Evolutionary conservation across 2,113 vertebrate genomes (phyloP).

Genomic region (Acrocephalus kingi): DNA sequence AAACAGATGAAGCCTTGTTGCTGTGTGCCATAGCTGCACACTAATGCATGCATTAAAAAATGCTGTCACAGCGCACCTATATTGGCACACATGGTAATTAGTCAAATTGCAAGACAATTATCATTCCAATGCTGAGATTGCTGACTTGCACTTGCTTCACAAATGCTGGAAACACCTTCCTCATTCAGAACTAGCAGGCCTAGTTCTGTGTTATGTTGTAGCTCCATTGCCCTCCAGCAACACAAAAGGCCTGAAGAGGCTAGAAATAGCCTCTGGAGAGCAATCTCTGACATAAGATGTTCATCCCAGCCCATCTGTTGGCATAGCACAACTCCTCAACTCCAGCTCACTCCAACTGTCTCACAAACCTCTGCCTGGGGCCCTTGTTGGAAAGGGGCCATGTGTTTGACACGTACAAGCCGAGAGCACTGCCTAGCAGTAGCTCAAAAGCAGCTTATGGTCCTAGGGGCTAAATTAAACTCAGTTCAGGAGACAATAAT

Average conservation of each 20-base stretch:
- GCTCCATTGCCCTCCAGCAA: constrained; percentile 1
- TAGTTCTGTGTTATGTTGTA: constrained; percentile 2
- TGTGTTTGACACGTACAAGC: background rate
- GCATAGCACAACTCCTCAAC: background rate
- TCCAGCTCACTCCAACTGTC: background rate
- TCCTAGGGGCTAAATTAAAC: constrained; percentile 1
- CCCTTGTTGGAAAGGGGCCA: background rate
- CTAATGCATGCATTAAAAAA: constrained; percentile 7
- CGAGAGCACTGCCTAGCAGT: background rate
- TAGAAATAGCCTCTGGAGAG: constrained; percentile 34
- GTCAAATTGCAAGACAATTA: constrained; percentile 47
- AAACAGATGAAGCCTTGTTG: background rate
- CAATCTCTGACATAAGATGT: background rate
- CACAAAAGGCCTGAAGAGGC: constrained; percentile 5
- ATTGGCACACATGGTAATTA: constrained; percentile 49
- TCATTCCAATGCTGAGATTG: background rate
- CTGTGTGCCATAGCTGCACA: background rate
- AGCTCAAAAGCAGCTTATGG: background rate
- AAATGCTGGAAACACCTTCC: constrained; percentile 28
- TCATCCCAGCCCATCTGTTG: constrained; percentile 44
- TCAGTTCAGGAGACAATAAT: background rate
- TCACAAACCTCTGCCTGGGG: background rate
- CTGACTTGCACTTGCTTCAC: constrained; percentile 7
- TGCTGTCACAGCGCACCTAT: background rate
- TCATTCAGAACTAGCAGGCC: background rate